Percentiles rank a stretch among this genome's conserved stretches.
Evolutionary conservation across 1,140 invertebrate genomes (phyloP).

Genomic region (Habropoda laboriosa): DNA sequence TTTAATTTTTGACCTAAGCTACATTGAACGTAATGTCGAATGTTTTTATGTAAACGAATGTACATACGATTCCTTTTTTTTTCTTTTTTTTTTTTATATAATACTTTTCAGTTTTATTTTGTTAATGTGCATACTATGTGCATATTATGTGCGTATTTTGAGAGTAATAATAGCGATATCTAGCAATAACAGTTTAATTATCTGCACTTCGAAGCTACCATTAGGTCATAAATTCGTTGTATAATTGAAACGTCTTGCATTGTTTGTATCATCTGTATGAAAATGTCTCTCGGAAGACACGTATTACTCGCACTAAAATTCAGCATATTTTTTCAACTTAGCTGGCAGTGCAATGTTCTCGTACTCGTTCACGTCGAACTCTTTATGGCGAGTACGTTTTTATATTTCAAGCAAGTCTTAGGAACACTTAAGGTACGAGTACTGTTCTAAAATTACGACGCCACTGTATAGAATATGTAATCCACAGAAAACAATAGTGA

Average conservation of each 20-base stretch:
- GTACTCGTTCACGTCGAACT: not conserved
- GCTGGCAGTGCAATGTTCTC: constrained; percentile 24
- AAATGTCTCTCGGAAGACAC: not conserved
- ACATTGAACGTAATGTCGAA: constrained; percentile 21
- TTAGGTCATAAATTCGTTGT: constrained; percentile 9
- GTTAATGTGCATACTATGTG: constrained; percentile 17
- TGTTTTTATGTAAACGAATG: constrained; percentile 47
- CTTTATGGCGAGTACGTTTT: constrained; percentile 25
- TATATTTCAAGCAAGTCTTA: constrained; percentile 34
- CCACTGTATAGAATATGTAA: constrained; percentile 65
- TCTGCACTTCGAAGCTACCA: constrained; percentile 17
- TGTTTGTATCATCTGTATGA: constrained; percentile 31
- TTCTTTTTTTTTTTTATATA: constrained; percentile 16
- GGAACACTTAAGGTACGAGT: constrained; percentile 32
- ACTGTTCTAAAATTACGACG: constrained; percentile 45
- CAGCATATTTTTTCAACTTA: constrained; percentile 31
- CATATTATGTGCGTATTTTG: constrained; percentile 18
- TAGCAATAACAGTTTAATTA: constrained; percentile 46
- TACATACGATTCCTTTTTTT: constrained; percentile 43
- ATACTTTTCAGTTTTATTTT: constrained; percentile 33
- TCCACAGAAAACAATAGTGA: constrained; percentile 49
- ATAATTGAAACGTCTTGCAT: constrained; percentile 4
- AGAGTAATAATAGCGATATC: constrained; percentile 31
- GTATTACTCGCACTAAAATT: not conserved
- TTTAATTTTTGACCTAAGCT: constrained; percentile 51